Percentiles rank a stretch among this genome's conserved stretches.
Conservation (phyloP, 2,888 invertebrate genomes). For the Harpagoxenus sublaevis region DNA sequence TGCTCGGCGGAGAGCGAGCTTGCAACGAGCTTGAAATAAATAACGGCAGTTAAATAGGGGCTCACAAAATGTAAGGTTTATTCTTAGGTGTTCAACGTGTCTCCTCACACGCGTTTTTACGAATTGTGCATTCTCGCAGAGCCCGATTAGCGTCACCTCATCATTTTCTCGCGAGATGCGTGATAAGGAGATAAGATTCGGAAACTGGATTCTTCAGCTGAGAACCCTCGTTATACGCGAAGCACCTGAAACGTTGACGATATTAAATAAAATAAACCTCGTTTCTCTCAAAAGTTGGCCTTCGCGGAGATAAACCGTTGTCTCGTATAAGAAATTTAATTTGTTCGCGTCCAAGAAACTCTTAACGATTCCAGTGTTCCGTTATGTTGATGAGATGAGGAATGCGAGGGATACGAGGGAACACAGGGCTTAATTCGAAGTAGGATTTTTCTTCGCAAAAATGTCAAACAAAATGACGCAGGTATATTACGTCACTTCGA, state of each 20-base stretch:
- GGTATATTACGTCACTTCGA: background rate
- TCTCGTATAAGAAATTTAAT: background rate
- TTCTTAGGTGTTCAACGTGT: background rate
- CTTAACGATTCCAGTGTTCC: background rate
- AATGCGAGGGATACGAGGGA: background rate
- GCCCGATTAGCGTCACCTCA: background rate
- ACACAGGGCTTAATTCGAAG: background rate
- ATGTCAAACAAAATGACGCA: background rate
- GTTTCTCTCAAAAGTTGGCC: background rate
- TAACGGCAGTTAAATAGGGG: background rate
- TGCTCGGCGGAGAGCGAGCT: background rate
- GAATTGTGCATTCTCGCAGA: background rate
- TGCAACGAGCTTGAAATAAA: slow-evolving; percentile 23
- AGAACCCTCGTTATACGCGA: background rate
- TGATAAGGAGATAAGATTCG: slow-evolving; percentile 25
- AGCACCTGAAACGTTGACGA: background rate
- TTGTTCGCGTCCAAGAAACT: background rate
- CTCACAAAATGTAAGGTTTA: background rate
- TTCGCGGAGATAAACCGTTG: background rate
- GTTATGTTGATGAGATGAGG: background rate
- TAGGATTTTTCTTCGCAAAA: background rate
- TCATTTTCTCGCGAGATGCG: background rate
- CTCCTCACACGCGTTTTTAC: background rate
- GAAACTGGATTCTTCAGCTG: background rate
- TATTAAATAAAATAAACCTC: background rate